A percentile compares a stretch with the other conserved stretches of the same genome.
Evolutionary conservation across 2,797 vertebrate species (phyloP).

Genomic region (Octomys mimax): DNA sequence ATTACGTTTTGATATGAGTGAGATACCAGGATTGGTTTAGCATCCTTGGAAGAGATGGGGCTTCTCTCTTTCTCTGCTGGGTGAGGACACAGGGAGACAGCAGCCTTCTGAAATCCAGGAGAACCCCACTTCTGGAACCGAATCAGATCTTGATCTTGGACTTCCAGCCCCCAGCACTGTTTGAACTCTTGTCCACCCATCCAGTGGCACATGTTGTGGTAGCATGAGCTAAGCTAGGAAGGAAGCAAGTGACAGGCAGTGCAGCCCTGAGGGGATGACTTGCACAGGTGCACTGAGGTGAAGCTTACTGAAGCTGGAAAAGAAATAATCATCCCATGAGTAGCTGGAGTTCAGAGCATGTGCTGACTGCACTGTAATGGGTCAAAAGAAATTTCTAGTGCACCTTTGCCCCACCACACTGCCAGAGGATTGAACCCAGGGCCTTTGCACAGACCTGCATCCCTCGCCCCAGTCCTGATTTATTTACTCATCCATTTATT

Average conservation of each 20-base stretch:
- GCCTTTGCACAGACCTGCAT: neutral
- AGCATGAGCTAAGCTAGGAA: neutral
- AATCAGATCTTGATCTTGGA: neutral
- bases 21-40: neutral
- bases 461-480: neutral
- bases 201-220: neutral
- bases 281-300: neutral
- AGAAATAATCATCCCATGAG: fast-evolving
- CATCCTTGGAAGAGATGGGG: neutral
- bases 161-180: neutral
- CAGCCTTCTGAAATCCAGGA: neutral
- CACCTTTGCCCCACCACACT: neutral
- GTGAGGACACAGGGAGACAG: neutral
- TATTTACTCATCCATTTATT: neutral
- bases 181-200: neutral
- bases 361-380: neutral
- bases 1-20: neutral
- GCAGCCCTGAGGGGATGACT: neutral
- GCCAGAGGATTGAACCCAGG: neutral
- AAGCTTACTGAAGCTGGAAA: neutral
- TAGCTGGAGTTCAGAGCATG: neutral
- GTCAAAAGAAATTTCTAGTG: neutral
- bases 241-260: neutral
- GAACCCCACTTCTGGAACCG: fast-evolving
- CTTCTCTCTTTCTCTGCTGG: neutral